Conservation (phyloP, 2,797 vertebrate genomes). For the Heteromormyrus szaboi region DNA sequence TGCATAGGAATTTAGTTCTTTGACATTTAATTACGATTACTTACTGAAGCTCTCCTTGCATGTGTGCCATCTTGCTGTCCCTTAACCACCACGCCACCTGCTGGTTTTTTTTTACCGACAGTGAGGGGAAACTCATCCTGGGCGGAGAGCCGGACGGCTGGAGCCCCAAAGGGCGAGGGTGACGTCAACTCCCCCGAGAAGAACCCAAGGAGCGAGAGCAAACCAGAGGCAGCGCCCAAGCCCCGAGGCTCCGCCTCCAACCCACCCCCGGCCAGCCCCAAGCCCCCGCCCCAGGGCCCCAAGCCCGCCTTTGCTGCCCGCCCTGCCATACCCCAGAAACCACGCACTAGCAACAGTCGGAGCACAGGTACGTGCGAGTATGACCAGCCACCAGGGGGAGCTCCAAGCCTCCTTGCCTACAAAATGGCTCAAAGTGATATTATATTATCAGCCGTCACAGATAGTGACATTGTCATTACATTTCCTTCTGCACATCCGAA, state of each 20-base stretch:
- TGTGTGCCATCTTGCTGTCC: not conserved
- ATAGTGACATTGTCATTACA: not conserved
- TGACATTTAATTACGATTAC: not conserved
- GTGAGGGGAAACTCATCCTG: constrained; percentile 58
- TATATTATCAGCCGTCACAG: not conserved
- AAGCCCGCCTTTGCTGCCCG: constrained; percentile 74
- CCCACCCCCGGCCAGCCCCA: constrained; percentile 61
- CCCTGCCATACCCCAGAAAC: constrained; percentile 81
- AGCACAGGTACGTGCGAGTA: constrained; percentile 51
- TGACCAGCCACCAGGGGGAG: not conserved
- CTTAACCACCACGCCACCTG: not conserved
- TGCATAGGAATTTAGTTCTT: not conserved
- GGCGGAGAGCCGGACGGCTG: constrained; percentile 60
- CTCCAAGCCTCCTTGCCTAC: not conserved
- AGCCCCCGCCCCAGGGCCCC: constrained; percentile 73
- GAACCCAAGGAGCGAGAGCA: constrained; percentile 63
- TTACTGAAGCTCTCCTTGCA: not conserved
- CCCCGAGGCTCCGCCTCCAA: constrained; percentile 64
- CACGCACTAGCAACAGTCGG: constrained; percentile 58
- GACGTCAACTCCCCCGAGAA: constrained; percentile 63
- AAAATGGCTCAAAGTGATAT: not conserved
- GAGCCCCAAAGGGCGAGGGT: constrained; percentile 53
- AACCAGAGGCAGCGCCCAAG: constrained; percentile 62
- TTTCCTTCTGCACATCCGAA: constrained; percentile 35
- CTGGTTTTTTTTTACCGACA: constrained; percentile 27